phyloP scores from a whole-genome alignment of 1,140 invertebrate species.

The Ruditapes philippinarum region DNA sequence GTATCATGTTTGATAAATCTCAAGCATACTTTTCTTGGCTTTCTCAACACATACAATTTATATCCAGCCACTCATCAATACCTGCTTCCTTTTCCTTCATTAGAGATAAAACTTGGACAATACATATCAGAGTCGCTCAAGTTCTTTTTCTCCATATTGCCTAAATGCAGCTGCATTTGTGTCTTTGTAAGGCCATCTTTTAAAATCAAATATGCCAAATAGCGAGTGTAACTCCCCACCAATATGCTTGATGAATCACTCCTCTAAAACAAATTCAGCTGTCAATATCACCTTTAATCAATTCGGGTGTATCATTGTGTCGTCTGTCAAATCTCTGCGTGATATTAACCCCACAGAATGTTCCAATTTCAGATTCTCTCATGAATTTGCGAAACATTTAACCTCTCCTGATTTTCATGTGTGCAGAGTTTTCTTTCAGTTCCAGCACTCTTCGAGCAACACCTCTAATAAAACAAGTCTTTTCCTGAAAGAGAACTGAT shows the following conservation, averaged over 20 bases:
- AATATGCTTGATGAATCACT: constrained; percentile 27
- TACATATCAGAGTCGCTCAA: not conserved
- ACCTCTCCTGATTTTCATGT: too few relatives aligned
- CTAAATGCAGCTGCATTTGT: constrained; percentile 4
- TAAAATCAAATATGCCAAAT: constrained; percentile 48
- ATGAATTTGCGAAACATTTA: too few relatives aligned
- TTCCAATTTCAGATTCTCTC: too few relatives aligned
- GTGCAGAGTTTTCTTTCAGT: too few relatives aligned
- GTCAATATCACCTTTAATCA: constrained; percentile 28
- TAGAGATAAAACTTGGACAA: not conserved
- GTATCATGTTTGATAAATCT: not conserved
- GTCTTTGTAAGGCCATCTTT: constrained; percentile 4
- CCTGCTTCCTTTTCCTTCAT: not conserved
- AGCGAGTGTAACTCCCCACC: constrained; percentile 40
- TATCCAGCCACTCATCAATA: constrained; percentile 19
- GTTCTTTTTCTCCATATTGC: constrained; percentile 22
- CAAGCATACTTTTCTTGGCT: not conserved
- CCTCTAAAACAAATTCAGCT: constrained; percentile 37
- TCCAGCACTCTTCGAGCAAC: too few relatives aligned
- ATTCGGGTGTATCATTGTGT: not conserved
- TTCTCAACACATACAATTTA: not conserved
- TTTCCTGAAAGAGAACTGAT: constrained; percentile 14
- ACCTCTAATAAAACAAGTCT: too few relatives aligned
- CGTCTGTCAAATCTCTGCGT: too few relatives aligned
- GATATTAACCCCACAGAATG: too few relatives aligned